Evolutionary conservation across 1,140 invertebrate species (phyloP), one percentile per base, ranked within the genome.

Genomic region (Dolichoris vasculosae): DNA sequence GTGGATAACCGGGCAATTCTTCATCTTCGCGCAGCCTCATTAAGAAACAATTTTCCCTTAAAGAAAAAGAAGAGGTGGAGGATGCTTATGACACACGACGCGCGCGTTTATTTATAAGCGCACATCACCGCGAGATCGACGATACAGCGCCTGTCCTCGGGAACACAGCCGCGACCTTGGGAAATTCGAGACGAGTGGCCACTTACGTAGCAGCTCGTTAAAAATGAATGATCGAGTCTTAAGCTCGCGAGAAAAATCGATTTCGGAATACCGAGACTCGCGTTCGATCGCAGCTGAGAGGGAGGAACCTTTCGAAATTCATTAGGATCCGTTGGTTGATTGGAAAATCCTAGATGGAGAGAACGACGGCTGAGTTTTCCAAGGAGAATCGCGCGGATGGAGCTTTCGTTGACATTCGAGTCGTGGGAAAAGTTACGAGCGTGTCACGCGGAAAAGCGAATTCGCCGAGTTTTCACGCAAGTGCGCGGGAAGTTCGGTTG

Each of bases 1-100:
- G 40, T 26, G 64, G 13, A 69, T n/a, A 71, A 20, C 69, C 35
- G 8, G 75, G 30, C 38, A 38, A 76, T 83, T 76, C 76, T 76
- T 76, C 55, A 83, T 82, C 26, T 11, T 83, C 38, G 30, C 30
- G 20, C 32, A 71, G 67, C 11, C 73, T 76, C 71, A 83, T 76
- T 30, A 63, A 32, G 8, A 59, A 76, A 48, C 71, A 76, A 83
- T 83, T 83, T 76, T 76, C 73, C 82, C 73, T 83, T 76, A 67
- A 67, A 46, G 35, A 64, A 63, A 63, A 59, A 63, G 20, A 46
- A 51, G 32, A 51, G 38, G 17, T 30, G 40, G 48, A 75, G 38
- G 40, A 75, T 13, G 40, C n/a, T 32, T 59, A 55, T 82, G 51
- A 73, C 67, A 75, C 51, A 75, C 81, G 55, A 2, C 23, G 55